phyloP scores from a whole-genome alignment of 2,797 vertebrate genomes.

The Rhabdophis nuchalis region DNA sequence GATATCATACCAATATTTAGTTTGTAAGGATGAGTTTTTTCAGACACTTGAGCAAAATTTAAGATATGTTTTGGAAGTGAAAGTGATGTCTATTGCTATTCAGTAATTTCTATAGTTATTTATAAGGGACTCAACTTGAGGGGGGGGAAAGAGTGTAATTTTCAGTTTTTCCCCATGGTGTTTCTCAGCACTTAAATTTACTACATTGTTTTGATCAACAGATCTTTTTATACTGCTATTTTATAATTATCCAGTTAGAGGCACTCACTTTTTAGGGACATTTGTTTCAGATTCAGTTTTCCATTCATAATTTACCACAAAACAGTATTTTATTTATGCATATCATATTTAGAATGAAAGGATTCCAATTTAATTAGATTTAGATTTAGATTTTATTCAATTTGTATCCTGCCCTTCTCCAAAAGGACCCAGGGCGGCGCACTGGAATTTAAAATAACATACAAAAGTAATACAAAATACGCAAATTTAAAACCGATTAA shows the following conservation, averaged over 20 bases:
- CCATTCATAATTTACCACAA: background rate
- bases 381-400: no score
- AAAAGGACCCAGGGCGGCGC: no score
- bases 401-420: no score
- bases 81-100: background rate
- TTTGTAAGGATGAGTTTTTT: background rate
- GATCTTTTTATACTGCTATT: background rate
- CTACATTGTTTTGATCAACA: background rate
- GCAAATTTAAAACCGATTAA: no score
- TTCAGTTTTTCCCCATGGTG: background rate
- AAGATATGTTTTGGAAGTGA: background rate
- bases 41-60: background rate
- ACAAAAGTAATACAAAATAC: no score
- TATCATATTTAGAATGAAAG: background rate
- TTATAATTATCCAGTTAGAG: background rate
- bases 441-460: no score
- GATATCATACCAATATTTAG: constrained; percentile 12
- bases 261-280: background rate
- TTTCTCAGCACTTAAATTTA: background rate
- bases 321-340: background rate
- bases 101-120: background rate
- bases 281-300: background rate
- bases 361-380: background rate
- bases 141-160: background rate
- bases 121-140: background rate